phyloP scores from a whole-genome alignment of 2,113 vertebrate genomes.

The Elgaria multicarinata region DNA sequence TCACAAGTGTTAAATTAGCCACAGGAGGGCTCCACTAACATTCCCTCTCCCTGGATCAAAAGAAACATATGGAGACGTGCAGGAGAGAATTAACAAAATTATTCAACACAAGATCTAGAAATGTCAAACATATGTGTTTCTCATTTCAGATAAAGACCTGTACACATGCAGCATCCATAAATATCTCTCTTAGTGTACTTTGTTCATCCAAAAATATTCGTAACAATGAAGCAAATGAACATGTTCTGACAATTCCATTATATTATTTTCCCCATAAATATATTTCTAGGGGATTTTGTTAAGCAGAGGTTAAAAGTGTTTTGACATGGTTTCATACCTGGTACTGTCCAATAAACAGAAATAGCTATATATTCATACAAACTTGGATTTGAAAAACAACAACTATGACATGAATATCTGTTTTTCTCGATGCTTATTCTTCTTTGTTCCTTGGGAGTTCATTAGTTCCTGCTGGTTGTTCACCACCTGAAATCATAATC shows the following conservation, averaged over 20 bases:
- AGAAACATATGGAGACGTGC: constrained; percentile 17
- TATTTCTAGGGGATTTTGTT: not conserved
- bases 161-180: constrained; percentile 9
- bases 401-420: constrained; percentile 37
- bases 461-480: constrained; percentile 72
- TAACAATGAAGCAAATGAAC: constrained; percentile 21
- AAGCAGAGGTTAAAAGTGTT: not conserved
- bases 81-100: constrained; percentile 16
- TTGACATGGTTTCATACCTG: constrained; percentile 28
- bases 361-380: constrained; percentile 20
- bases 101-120: not conserved
- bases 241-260: not conserved
- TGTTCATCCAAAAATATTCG: not conserved
- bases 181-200: not conserved
- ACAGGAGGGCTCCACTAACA: constrained; percentile 43
- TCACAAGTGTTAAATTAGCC: constrained; percentile 15
- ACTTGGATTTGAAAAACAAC: not conserved
- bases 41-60: constrained; percentile 5
- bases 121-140: not conserved
- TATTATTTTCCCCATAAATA: not conserved
- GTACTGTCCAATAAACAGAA: not conserved
- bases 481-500: constrained; percentile 75
- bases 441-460: constrained; percentile 67
- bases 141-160: constrained; percentile 27
- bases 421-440: constrained; percentile 30